phyloP scores from a whole-genome alignment of 2,797 vertebrate genomes.

The Cynodonichthys magdalenae region DNA sequence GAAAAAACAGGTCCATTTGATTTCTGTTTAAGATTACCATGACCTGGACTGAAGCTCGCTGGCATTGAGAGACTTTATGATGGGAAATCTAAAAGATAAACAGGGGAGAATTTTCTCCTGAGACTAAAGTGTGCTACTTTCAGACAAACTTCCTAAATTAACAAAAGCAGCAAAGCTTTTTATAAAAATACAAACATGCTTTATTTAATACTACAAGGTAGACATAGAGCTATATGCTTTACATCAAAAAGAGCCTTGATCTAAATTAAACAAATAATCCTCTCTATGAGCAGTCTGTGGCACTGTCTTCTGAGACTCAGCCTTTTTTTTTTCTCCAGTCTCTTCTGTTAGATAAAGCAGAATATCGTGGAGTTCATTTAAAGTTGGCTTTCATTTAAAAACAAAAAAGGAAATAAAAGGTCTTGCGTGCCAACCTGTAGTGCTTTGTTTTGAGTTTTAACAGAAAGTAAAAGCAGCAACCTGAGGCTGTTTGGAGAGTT shows the following conservation, averaged over 20 bases:
- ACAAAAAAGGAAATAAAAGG: not conserved
- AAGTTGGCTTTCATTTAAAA: conserved; percentile 8
- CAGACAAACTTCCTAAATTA: not conserved
- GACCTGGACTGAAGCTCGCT: not conserved
- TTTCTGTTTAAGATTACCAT: not conserved
- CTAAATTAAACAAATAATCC: not conserved
- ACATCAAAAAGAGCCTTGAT: conserved; percentile 1
- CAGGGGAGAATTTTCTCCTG: not conserved
- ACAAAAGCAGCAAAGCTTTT: not conserved
- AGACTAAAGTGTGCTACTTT: not conserved
- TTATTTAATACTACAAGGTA: not conserved
- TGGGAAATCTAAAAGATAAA: not conserved
- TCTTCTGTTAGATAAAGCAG: conserved; percentile 14
- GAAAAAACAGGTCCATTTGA: not conserved
- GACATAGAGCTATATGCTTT: not conserved
- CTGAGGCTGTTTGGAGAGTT: not conserved
- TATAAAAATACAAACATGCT: not conserved
- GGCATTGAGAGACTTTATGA: not conserved
- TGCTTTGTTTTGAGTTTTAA: conserved; percentile 4
- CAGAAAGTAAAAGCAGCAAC: not conserved
- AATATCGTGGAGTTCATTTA: conserved; percentile 9
- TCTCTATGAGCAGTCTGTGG: not conserved
- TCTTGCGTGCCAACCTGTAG: conserved; percentile 1
- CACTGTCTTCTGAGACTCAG: not conserved
- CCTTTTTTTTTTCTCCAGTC: not conserved